These are phyloP conservation scores for Conus betulinus DNA, from an alignment of 1,140 invertebrate genomes.

Conservation along the genomic window DNA sequence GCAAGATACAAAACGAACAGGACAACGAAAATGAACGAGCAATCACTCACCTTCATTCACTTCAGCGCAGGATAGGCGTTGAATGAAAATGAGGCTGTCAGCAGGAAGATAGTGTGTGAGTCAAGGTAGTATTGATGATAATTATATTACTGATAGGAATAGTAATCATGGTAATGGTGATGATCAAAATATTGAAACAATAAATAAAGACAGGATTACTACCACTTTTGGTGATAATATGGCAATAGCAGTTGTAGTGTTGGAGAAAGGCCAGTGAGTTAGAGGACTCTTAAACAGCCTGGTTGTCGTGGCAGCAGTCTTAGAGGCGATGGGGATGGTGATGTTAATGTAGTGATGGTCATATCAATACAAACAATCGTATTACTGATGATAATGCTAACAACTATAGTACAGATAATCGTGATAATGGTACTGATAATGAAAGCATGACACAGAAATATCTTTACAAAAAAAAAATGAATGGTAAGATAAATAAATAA, in stretches of 20 bases:
- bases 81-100: background rate
- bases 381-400: background rate
- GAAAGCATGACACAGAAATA: background rate
- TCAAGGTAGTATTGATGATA: background rate
- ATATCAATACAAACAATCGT: background rate
- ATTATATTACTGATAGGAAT: too few species aligned
- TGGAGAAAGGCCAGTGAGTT: background rate
- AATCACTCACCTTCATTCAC: too few species aligned
- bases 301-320: too few species aligned
- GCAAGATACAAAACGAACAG: too few species aligned
- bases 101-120: background rate
- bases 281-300: background rate
- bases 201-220: too few species aligned
- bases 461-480: background rate
- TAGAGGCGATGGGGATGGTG: background rate
- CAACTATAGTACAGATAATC: background rate
- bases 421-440: background rate
- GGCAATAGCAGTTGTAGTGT: too few species aligned
- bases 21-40: too few species aligned
- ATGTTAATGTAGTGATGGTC: background rate
- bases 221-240: too few species aligned
- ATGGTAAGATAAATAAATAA: background rate
- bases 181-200: too few species aligned
- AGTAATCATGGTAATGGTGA: too few species aligned
- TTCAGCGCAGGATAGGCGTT: too few species aligned